Evolutionary conservation across 2,113 vertebrate species (phyloP).

Genomic region (Aramus guarauna): DNA sequence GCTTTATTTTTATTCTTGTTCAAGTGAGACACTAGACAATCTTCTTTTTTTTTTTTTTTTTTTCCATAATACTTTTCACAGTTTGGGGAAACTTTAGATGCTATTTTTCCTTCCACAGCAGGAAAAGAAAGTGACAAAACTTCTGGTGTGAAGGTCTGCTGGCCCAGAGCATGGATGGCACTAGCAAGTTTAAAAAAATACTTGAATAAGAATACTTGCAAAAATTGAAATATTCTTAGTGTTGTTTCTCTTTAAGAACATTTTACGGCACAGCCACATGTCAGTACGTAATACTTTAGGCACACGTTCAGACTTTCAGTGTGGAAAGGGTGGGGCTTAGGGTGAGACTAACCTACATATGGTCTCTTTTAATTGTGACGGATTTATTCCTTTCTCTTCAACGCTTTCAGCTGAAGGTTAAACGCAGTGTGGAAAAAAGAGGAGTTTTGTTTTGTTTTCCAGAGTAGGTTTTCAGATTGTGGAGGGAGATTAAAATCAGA

Average conservation of each 20-base stretch:
- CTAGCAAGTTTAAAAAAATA: slow-evolving; percentile 3
- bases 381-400: slow-evolving; percentile 43
- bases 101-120: not conserved
- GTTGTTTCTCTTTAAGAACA: not conserved
- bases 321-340: not conserved
- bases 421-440: not conserved
- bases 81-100: not conserved
- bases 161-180: not conserved
- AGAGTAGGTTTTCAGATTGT: slow-evolving; percentile 17
- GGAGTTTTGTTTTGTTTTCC: not conserved
- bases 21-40: not conserved
- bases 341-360: not conserved
- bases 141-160: not conserved
- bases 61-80: not conserved
- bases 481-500: slow-evolving; percentile 15
- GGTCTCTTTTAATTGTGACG: slow-evolving; percentile 26
- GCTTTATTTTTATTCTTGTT: slow-evolving; percentile 3
- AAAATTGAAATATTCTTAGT: not conserved
- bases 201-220: not conserved
- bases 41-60: no score
- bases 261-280: not conserved
- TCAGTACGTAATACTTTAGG: not conserved
- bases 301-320: not conserved
- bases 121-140: not conserved
- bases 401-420: slow-evolving; percentile 33